These are phyloP conservation scores for Drosophila arawakana DNA, from an alignment of 1,140 invertebrate species.

Conservation along the genomic window DNA sequence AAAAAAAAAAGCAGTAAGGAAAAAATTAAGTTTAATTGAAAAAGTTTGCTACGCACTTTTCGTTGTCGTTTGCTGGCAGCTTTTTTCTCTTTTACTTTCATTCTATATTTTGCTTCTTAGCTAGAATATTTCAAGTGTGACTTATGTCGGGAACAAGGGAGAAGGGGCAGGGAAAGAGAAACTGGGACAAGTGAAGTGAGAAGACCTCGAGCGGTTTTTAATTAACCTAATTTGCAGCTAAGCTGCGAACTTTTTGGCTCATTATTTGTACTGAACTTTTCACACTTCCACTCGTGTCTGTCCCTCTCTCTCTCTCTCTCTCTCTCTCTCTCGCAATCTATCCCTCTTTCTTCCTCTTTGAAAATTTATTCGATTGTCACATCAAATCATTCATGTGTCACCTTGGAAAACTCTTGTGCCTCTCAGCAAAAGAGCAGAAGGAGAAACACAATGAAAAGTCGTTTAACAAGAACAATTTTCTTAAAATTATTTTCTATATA, in stretches of 20 bases:
- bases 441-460: too few relatives aligned
- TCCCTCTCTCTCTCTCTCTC: background rate
- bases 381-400: conserved; percentile 35
- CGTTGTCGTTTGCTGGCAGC: conserved; percentile 40
- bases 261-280: conserved; percentile 59
- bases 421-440: too few relatives aligned
- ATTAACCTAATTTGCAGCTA: conserved; percentile 79
- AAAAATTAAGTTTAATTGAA: conserved; percentile 79
- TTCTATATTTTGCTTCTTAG: conserved; percentile 22
- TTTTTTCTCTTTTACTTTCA: conserved; percentile 36
- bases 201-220: conserved; percentile 76
- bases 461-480: too few relatives aligned
- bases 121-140: conserved; percentile 39
- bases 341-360: background rate
- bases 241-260: conserved; percentile 53
- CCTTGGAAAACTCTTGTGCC: conserved; percentile 22
- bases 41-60: conserved; percentile 78
- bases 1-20: conserved; percentile 34
- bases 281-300: background rate
- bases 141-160: conserved; percentile 38
- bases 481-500: too few relatives aligned
- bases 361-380: conserved; percentile 20
- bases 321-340: background rate
- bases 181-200: conserved; percentile 2
- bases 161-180: background rate